Conservation (phyloP, 2,888 invertebrate species). For the Girardia tigrina region DNA sequence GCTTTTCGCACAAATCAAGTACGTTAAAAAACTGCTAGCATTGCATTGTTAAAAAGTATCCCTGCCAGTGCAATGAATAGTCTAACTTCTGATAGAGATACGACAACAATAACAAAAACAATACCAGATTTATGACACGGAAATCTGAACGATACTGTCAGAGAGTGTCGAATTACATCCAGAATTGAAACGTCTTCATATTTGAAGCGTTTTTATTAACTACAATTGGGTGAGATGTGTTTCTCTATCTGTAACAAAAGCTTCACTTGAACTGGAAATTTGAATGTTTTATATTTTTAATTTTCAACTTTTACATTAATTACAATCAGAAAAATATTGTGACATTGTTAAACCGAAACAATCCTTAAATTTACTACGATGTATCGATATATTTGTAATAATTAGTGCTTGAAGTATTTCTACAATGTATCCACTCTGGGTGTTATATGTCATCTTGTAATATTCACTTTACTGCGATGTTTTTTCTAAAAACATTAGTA, state of each 20-base stretch:
- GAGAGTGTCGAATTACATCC: not conserved
- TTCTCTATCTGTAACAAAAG: constrained; percentile 2
- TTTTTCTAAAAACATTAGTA: no score
- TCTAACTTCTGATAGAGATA: constrained; percentile 16
- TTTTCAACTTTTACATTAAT: not conserved
- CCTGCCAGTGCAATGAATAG: constrained; percentile 23
- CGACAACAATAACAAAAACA: constrained; percentile 23
- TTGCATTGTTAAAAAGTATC: constrained; percentile 19
- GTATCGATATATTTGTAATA: constrained; percentile 14
- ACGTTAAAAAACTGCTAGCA: not conserved
- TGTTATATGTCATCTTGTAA: not conserved
- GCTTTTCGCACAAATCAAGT: constrained; percentile 2
- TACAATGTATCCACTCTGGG: not conserved
- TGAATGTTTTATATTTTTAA: not conserved
- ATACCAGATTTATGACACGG: constrained; percentile 20
- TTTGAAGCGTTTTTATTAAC: not conserved
- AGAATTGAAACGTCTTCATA: constrained; percentile 23
- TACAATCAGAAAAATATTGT: not conserved
- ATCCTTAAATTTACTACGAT: not conserved
- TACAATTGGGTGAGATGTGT: not conserved
- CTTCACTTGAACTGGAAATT: constrained; percentile 1
- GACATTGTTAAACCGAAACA: not conserved
- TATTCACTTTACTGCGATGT: no score
- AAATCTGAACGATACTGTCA: constrained; percentile 10
- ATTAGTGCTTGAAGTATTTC: not conserved